Evolutionary conservation across 2,888 invertebrate genomes (phyloP).

Genomic region (Urechis unicinctus): DNA sequence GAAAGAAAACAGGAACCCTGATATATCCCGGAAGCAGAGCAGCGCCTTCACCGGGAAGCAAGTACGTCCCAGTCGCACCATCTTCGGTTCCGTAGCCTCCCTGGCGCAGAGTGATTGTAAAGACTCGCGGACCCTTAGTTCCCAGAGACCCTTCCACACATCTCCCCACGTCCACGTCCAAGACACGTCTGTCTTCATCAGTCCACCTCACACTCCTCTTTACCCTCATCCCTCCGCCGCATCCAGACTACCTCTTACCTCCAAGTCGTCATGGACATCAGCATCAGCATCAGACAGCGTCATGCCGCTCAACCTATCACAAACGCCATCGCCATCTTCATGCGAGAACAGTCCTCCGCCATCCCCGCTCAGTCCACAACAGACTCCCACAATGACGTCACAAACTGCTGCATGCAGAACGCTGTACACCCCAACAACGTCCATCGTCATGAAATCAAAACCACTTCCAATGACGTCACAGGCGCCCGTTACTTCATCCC

Average conservation of each 20-base stretch:
- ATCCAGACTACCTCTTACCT: too few species aligned
- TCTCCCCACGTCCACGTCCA: slow-evolving; percentile 1
- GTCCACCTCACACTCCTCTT: too few species aligned
- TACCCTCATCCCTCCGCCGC: too few species aligned
- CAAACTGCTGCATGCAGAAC: neutral
- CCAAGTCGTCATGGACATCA: too few species aligned
- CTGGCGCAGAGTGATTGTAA: slow-evolving; percentile 1
- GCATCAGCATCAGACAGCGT: neutral
- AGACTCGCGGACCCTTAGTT: too few species aligned
- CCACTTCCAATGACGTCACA: too few species aligned
- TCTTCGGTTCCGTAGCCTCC: slow-evolving; percentile 2
- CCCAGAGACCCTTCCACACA: neutral
- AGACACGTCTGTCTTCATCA: neutral
- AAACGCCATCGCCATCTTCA: neutral
- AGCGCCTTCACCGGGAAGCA: neutral
- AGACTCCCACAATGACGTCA: too few species aligned
- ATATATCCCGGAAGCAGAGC: neutral
- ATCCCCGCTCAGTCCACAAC: neutral
- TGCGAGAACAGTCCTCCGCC: neutral
- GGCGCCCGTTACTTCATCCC: too few species aligned
- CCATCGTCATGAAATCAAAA: too few species aligned
- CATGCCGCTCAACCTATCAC: neutral
- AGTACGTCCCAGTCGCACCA: too few species aligned
- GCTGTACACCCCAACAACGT: neutral
- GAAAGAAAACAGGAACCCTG: slow-evolving; percentile 5